Evolutionary conservation across 2,888 invertebrate species (phyloP), one percentile per base, ranked within the genome.

Genomic region (Sclerodermus sp.): DNA sequence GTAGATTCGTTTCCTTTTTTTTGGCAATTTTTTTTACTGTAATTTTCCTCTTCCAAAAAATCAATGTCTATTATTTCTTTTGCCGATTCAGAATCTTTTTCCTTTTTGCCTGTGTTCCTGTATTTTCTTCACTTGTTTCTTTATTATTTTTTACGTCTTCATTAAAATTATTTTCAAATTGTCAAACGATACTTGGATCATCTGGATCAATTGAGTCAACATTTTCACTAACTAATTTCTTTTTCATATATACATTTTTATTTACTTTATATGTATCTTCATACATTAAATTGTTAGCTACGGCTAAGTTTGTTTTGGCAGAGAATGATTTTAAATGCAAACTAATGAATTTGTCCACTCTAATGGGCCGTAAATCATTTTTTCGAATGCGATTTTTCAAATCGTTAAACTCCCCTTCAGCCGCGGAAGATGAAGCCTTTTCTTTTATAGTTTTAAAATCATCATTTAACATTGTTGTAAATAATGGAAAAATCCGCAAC

Each of bases 381-480:
- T 23, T 32, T 8, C 53, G 40, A 14, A 40, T 30, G 4, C 53
- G 49, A 41, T 56, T 30, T 15, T 53, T 56, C 13, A 50, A n/a
- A 15, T 53, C 53, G 16, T 53, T 45, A 16, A 45, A 49, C 30
- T 47, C 53, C 1, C 47, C 42, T 40, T 56, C 50, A 34, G 53
- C 48, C 9, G 49, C 49, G 5, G 52, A 32, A 30, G 55, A 56
- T 30, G 30, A 9, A 30, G 30, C 30, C 16, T 41, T 49, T 14
- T 44, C 17, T 15, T 34, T 34, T n/a, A 17, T 17, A 1, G 34
- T 34, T 30, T 46, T 48, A 32, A 46, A 45, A 9, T 29, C n/a
- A 9, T 30, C n/a, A 12, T 12, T 13, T 51, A 53, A 49, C 9
- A 51, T 42, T 34, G 40, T 32, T 2, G 44, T 41, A 38, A 32